phyloP scores from a whole-genome alignment of 2,113 vertebrate genomes.

The Nipponia nippon region DNA sequence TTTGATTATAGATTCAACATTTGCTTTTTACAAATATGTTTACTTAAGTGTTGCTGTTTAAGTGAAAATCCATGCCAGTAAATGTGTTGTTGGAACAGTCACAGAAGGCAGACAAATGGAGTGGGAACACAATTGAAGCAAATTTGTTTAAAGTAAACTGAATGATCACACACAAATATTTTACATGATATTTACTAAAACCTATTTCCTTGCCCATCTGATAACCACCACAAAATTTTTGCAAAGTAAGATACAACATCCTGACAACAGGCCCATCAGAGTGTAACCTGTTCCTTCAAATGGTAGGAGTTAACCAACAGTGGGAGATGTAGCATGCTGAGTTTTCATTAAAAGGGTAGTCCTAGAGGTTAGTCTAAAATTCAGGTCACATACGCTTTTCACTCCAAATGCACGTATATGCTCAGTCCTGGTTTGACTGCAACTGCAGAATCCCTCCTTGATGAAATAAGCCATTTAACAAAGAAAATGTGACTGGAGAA shows the following conservation, averaged over 20 bases:
- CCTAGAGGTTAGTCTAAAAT: background rate
- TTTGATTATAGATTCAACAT: background rate
- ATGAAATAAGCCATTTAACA: slow-evolving; percentile 18
- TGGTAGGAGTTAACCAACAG: background rate
- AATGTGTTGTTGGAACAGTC: slow-evolving; percentile 30
- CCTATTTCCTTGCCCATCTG: background rate
- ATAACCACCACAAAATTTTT: background rate
- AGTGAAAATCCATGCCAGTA: slow-evolving; percentile 22
- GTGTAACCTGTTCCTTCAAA: background rate
- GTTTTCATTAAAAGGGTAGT: background rate
- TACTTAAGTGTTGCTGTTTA: slow-evolving; percentile 14
- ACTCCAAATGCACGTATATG: background rate
- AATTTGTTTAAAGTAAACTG: slow-evolving; percentile 53
- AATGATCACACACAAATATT: slow-evolving; percentile 5
- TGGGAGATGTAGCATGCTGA: background rate
- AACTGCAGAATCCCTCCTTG: background rate
- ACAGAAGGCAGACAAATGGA: slow-evolving; percentile 48
- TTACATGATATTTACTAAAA: background rate
- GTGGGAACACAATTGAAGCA: slow-evolving; percentile 31
- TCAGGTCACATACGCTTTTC: background rate
- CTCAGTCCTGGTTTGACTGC: background rate
- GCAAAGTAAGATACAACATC: background rate
- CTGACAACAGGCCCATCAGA: background rate
- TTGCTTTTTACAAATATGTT: background rate
- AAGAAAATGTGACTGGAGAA: slow-evolving; percentile 21